Percentiles rank a stretch among this genome's conserved stretches.
phyloP scores from a whole-genome alignment of 2,797 vertebrate species.

The Zalophus californianus region DNA sequence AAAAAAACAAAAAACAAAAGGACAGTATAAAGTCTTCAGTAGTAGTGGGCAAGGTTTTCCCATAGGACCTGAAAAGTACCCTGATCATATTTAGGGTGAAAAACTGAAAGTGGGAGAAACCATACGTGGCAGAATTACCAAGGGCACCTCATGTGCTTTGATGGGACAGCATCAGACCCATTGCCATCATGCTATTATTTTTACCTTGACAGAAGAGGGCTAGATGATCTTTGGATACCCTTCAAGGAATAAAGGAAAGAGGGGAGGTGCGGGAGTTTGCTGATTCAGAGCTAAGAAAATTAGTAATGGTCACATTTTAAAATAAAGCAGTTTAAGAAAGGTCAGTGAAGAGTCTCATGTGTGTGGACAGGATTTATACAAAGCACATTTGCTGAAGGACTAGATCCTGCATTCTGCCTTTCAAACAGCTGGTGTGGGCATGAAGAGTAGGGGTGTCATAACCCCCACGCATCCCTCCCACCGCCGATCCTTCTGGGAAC shows the following conservation, averaged over 20 bases:
- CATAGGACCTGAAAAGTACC: neutral
- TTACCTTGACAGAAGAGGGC: neutral
- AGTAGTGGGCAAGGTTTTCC: neutral
- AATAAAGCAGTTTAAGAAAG: neutral
- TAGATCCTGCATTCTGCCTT: no score
- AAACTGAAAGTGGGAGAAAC: neutral
- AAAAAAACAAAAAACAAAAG: neutral
- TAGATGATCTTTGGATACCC: neutral
- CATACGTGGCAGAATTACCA: neutral
- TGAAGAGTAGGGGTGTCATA: fast-evolving
- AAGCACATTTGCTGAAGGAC: neutral
- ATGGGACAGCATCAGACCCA: neutral
- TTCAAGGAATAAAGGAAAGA: neutral
- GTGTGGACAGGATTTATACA: neutral
- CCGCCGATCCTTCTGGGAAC: neutral
- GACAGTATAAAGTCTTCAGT: neutral
- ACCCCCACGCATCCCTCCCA: neutral
- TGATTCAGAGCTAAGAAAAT: neutral
- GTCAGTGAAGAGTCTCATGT: neutral
- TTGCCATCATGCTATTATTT: neutral
- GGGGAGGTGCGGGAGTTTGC: fast-evolving
- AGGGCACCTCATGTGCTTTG: neutral
- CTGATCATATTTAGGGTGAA: neutral
- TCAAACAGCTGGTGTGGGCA: fast-evolving
- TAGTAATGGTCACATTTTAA: neutral